Evolutionary conservation across 2,797 vertebrate species (phyloP), one percentile per base, ranked within the genome.

Genomic region (Hypotaenidia okinawae): DNA sequence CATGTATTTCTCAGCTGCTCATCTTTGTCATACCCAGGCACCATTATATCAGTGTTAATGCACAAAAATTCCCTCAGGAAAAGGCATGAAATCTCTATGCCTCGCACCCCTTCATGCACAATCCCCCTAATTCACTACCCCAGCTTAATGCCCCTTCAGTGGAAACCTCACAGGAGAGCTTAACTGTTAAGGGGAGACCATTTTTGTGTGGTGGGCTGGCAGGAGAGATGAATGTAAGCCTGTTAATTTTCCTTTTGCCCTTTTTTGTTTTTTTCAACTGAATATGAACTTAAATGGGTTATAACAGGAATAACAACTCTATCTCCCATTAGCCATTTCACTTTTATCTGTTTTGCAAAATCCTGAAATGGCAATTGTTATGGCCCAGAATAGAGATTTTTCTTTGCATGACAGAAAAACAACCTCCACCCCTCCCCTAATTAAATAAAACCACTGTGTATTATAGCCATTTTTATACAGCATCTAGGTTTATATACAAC

Each of bases 1-100:
- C 94, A 80, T 86, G 89, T 83, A 94, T 96, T 92, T 95, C 95
- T 95, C 89, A 94, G 92, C 84, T 94, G 94, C 95, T 97, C 84
- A 91, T 94, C 94, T 96, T 93, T 97, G 94, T 96, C 91, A 87
- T 79, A 89, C 82, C 78, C 52, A 93, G 95, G 88, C 95, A 93
- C 89, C 88, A 94, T 96, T 96, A 84, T 94, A 93, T 84, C 84
- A 55, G 78, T 82, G 93, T 89, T 96, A 95, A 97, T 95, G 96
- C 93, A 96, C 79, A 86, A 91, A 92, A 94, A 95, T 70, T 87
- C 93, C 94, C 89, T 81, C 59, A 61, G 91, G 93, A 75, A 91
- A 96, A 90, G 67, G 67, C 64, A 85, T 24, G 64, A 92, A 90
- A 94, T 89, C 66, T 83, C 69, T 83, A 47, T 47, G 54, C 68